phyloP scores from a whole-genome alignment of 2,113 vertebrate species.

The Aplodontia rufa region DNA sequence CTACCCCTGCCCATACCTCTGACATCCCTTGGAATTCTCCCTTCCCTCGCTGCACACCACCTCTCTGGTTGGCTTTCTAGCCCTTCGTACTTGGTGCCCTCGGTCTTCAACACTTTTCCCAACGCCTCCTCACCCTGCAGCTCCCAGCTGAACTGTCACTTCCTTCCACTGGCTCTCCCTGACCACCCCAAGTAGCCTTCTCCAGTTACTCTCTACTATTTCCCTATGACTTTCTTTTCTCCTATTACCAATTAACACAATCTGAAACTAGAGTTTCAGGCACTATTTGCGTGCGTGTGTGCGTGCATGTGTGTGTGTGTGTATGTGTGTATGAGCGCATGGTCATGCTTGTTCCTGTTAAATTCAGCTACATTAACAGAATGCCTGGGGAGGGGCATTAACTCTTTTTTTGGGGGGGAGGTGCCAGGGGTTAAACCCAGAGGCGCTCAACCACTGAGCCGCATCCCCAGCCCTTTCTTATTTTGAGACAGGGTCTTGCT shows the following conservation, averaged over 20 bases:
- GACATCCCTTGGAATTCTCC: too few species aligned
- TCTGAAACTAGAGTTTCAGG: background rate
- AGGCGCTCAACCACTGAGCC: background rate
- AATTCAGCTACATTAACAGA: fast-evolving
- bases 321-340: fast-evolving
- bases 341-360: background rate
- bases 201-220: background rate
- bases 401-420: background rate
- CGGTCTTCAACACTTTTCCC: background rate
- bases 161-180: background rate
- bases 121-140: background rate
- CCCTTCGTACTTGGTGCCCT: background rate
- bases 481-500: background rate
- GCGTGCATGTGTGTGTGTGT: too few species aligned
- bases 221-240: fast-evolving
- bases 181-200: background rate
- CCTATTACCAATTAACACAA: too few species aligned
- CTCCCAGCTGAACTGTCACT: fast-evolving
- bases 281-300: background rate
- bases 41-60: fast-evolving
- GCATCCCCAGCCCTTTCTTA: background rate
- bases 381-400: fast-evolving
- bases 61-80: background rate
- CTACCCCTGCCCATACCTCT: fast-evolving
- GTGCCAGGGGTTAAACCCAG: background rate